phyloP scores from a whole-genome alignment of 2,113 vertebrate species.

The Dipodomys stephensi region DNA sequence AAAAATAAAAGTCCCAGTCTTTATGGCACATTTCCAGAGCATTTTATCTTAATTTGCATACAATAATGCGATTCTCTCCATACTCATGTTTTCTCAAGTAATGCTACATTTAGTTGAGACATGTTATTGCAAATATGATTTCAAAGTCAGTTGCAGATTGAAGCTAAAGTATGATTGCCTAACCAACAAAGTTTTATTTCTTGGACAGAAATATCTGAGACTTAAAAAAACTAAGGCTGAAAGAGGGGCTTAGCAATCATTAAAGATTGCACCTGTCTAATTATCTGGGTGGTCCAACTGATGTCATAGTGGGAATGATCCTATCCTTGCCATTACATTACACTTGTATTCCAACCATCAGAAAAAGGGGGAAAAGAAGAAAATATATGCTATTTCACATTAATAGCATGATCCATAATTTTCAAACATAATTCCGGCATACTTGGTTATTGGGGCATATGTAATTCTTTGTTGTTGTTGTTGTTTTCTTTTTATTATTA shows the following conservation, averaged over 20 bases:
- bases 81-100: constrained; percentile 47
- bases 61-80: constrained; percentile 36
- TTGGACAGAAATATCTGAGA: neutral
- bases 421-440: neutral
- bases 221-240: neutral
- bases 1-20: neutral
- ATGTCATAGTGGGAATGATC: neutral
- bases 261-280: neutral
- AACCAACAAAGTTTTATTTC: neutral
- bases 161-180: constrained; percentile 47
- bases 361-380: neutral
- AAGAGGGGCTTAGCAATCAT: neutral
- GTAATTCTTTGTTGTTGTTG: neutral
- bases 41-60: constrained; percentile 46
- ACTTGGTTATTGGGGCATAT: neutral
- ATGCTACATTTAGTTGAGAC: constrained; percentile 37
- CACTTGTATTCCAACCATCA: neutral
- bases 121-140: constrained; percentile 47
- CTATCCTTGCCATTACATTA: neutral
- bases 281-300: neutral
- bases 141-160: constrained; percentile 1
- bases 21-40: constrained; percentile 23
- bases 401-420: neutral
- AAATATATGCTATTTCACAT: neutral
- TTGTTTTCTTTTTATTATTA: too few species aligned